Conservation (phyloP, 2,113 vertebrate genomes). For the Numenius arquata region DNA sequence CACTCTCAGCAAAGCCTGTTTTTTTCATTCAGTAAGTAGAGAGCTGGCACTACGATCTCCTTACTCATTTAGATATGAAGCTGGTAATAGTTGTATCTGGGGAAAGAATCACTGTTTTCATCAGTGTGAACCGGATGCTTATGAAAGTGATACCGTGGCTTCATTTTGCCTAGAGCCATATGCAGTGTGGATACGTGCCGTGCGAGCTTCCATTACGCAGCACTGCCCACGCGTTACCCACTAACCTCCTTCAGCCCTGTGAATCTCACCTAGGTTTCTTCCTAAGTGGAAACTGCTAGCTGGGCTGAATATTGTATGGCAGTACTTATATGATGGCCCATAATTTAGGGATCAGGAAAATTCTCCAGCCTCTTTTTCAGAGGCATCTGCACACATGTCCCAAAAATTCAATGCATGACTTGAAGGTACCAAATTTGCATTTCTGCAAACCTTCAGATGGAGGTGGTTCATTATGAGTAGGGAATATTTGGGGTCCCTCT, state of each 20-base stretch:
- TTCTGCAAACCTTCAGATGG: neutral
- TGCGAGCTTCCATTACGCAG: neutral
- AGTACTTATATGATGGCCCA: neutral
- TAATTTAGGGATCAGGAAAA: neutral
- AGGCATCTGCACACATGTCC: no score
- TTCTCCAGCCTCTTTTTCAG: neutral
- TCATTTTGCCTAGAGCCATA: neutral
- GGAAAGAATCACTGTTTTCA: neutral
- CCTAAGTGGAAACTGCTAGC: neutral
- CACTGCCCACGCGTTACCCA: neutral
- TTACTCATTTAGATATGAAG: neutral
- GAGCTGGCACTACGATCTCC: neutral
- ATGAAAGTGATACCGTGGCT: neutral
- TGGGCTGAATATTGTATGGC: neutral
- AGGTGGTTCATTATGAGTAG: neutral
- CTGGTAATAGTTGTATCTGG: neutral
- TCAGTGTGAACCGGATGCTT: neutral
- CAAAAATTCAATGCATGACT: neutral
- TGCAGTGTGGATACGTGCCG: neutral
- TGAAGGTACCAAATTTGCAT: neutral
- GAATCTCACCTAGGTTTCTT: neutral
- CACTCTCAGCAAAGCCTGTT: neutral
- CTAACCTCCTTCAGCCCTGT: neutral
- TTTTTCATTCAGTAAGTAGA: neutral
- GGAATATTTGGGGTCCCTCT: neutral